A percentile compares a stretch with the other conserved stretches of the same genome.
Evolutionary conservation across 2,888 invertebrate genomes (phyloP).

Genomic region (Prenolepis imparis): DNA sequence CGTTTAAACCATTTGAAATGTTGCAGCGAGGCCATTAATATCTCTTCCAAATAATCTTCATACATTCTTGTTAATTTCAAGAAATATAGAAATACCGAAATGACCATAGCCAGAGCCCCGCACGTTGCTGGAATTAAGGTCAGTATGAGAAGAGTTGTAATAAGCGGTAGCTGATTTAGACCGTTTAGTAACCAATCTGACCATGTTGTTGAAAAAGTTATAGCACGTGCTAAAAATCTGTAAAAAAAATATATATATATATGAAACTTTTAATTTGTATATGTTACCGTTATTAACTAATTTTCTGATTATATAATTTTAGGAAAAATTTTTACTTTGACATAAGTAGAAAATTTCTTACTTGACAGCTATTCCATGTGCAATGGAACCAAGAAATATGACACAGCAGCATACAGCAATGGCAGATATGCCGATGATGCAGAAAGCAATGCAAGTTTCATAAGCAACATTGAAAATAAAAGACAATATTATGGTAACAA

Average conservation of each 20-base stretch:
- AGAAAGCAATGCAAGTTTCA: conserved; percentile 79
- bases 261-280: neutral
- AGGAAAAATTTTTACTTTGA: neutral
- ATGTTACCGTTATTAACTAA: neutral
- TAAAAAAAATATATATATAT: conserved; percentile 62
- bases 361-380: conserved; percentile 90
- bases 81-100: conserved; percentile 81
- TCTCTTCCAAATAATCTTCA: conserved; percentile 91
- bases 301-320: neutral
- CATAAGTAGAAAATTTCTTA: conserved; percentile 80
- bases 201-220: conserved; percentile 86
- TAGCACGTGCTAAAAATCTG: conserved; percentile 87
- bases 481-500: conserved; percentile 74
- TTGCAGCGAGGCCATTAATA: conserved; percentile 87
- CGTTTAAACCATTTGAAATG: conserved; percentile 86
- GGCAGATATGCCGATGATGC: conserved; percentile 87
- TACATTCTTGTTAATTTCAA: conserved; percentile 91
- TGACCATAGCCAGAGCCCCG: conserved; percentile 90
- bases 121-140: conserved; percentile 90
- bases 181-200: conserved; percentile 90
- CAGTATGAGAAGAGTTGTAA: conserved; percentile 89
- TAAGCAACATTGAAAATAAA: conserved; percentile 73
- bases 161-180: conserved; percentile 90
- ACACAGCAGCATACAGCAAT: conserved; percentile 88
- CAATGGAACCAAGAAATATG: conserved; percentile 90